Percentiles rank a stretch among this genome's conserved stretches.
These are phyloP conservation scores for Charaxes varanes DNA, from an alignment of 1,140 invertebrate genomes.

Conservation along the genomic window DNA sequence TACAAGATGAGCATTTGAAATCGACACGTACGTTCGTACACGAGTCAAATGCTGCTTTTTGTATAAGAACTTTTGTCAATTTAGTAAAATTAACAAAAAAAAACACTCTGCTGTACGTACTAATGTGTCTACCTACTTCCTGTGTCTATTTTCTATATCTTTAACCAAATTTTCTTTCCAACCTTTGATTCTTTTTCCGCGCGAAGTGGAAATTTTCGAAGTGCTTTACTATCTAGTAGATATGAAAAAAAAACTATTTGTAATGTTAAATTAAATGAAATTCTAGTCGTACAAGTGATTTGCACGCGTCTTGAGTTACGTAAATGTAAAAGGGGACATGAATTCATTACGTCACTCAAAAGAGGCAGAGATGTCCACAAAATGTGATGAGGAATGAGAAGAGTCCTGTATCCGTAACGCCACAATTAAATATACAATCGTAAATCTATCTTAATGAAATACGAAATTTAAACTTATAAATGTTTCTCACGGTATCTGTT, in stretches of 20 bases:
- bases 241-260: conserved; percentile 62
- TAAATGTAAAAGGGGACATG: too few species aligned
- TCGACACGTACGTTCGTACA: too few species aligned
- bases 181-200: conserved; percentile 10
- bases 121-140: conserved; percentile 2
- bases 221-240: conserved; percentile 73
- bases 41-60: conserved; percentile 3
- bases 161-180: not conserved
- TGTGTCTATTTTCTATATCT: conserved; percentile 4
- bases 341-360: too few species aligned
- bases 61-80: conserved; percentile 38
- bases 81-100: conserved; percentile 29
- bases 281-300: conserved; percentile 63
- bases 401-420: too few species aligned
- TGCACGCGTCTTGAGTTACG: conserved; percentile 52
- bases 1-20: conserved; percentile 8
- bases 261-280: conserved; percentile 62
- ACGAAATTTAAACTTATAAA: too few species aligned
- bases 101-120: too few species aligned
- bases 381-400: too few species aligned
- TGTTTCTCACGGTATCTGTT: too few species aligned
- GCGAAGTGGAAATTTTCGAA: conserved; percentile 60
- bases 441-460: too few species aligned
- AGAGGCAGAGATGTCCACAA: too few species aligned
- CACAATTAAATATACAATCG: too few species aligned